Percentiles rank a stretch among this genome's conserved stretches.
Conservation (phyloP, 2,888 invertebrate species). For the Bembecia ichneumoniformis region DNA sequence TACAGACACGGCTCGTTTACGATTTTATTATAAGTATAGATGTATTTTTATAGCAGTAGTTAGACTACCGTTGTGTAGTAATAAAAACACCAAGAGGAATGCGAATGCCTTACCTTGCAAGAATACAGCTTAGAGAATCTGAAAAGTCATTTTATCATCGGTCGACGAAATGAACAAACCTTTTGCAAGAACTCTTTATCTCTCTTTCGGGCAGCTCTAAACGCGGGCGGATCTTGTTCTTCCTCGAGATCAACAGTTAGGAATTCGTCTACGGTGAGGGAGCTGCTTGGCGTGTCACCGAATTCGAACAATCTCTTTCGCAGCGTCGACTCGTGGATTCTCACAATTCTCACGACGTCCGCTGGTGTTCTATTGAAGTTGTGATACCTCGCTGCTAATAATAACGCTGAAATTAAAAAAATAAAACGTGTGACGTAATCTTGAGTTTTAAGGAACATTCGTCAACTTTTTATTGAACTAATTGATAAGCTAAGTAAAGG, state of each 20-base stretch:
- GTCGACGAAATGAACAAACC: conserved; percentile 43
- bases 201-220: conserved; percentile 89
- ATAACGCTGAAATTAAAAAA: conserved; percentile 75
- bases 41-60: no score
- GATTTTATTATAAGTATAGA: no score
- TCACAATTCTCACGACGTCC: conserved; percentile 94
- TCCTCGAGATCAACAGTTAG: conserved; percentile 96
- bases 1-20: no score
- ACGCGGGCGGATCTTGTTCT: conserved; percentile 96
- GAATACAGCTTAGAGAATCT: no score
- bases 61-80: no score
- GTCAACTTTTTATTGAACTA: no score
- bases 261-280: conserved; percentile 95
- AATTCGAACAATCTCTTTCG: conserved; percentile 94
- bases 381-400: conserved; percentile 94
- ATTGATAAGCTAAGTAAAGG: no score
- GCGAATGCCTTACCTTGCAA: no score
- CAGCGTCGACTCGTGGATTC: conserved; percentile 94
- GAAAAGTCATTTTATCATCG: no score
- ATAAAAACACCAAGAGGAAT: no score
- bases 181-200: conserved; percentile 88
- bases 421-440: conserved; percentile 11
- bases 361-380: conserved; percentile 88
- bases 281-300: conserved; percentile 96
- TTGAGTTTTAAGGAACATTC: no score